phyloP scores from a whole-genome alignment of 2,113 vertebrate species.

The Tichodroma muraria region DNA sequence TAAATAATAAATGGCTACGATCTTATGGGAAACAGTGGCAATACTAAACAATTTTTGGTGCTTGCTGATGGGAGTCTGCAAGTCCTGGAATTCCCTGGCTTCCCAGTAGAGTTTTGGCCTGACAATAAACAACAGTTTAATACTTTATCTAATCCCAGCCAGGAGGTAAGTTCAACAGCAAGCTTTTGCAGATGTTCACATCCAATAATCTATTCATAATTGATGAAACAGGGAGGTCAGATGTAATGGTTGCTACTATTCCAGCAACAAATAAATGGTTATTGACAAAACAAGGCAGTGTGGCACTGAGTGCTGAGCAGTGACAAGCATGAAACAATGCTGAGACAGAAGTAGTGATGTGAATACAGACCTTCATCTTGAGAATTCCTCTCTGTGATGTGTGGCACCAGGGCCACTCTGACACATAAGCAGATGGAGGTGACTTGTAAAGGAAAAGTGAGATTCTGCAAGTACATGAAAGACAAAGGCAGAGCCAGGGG shows the following conservation, averaged over 20 bases:
- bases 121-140: constrained; percentile 99
- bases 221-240: constrained; percentile 99
- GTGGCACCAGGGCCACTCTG: constrained; percentile 38
- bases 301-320: constrained; percentile 77
- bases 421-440: constrained; percentile 54
- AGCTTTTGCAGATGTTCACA: constrained; percentile 98
- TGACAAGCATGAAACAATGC: constrained; percentile 68
- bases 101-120: constrained; percentile 93
- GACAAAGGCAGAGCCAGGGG: constrained; percentile 12
- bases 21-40: constrained; percentile 75
- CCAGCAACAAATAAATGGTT: constrained; percentile 99
- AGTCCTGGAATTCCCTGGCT: constrained; percentile 83
- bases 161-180: constrained; percentile 92
- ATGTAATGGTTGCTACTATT: constrained; percentile 95
- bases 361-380: constrained; percentile 27
- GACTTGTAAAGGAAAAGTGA: constrained; percentile 36
- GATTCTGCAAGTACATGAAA: constrained; percentile 1
- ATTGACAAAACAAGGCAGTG: constrained; percentile 98
- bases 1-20: constrained; percentile 89
- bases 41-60: constrained; percentile 84
- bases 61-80: constrained; percentile 82
- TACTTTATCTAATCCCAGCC: constrained; percentile 98
- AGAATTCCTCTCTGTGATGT: constrained; percentile 35
- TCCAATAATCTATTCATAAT: constrained; percentile 99
- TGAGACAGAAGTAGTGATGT: constrained; percentile 46